These are phyloP conservation scores for Pseudochaenichthys georgianus DNA, from an alignment of 2,797 vertebrate genomes.

Conservation along the genomic window DNA sequence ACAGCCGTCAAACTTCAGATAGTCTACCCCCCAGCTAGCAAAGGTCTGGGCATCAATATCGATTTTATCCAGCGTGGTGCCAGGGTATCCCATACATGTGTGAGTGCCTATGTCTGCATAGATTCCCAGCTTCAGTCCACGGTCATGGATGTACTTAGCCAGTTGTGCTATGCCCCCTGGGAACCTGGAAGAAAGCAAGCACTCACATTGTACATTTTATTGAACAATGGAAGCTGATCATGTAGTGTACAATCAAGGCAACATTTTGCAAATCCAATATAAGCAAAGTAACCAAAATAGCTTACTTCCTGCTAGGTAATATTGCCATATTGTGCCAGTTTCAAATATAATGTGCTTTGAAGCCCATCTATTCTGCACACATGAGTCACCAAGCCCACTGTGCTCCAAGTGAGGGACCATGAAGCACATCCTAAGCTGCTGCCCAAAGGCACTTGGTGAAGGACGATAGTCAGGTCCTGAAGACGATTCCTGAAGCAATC, in stretches of 20 bases:
- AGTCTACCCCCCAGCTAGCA: conserved; percentile 89
- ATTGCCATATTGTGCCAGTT: too few relatives aligned
- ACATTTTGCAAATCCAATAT: too few relatives aligned
- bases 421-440: too few relatives aligned
- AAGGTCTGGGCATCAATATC: conserved; percentile 86
- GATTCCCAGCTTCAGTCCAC: conserved; percentile 89
- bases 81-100: conserved; percentile 88
- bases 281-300: too few relatives aligned
- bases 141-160: conserved; percentile 87
- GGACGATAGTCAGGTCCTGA: too few relatives aligned
- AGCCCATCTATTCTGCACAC: neutral
- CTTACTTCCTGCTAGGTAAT: too few relatives aligned
- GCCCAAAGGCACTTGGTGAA: too few relatives aligned
- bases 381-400: neutral
- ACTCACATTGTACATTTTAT: neutral
- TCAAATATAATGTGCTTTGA: neutral
- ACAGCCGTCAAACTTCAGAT: conserved; percentile 91
- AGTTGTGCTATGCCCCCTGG: conserved; percentile 87
- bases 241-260: too few relatives aligned
- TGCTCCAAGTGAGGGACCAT: neutral
- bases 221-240: too few relatives aligned
- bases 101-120: conserved; percentile 85
- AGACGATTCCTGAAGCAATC: too few relatives aligned
- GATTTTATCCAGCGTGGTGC: conserved; percentile 83
- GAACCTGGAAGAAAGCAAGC: conserved; percentile 68